Evolutionary conservation across 2,113 vertebrate species (phyloP).

Genomic region (Coregonus clupeaformis): DNA sequence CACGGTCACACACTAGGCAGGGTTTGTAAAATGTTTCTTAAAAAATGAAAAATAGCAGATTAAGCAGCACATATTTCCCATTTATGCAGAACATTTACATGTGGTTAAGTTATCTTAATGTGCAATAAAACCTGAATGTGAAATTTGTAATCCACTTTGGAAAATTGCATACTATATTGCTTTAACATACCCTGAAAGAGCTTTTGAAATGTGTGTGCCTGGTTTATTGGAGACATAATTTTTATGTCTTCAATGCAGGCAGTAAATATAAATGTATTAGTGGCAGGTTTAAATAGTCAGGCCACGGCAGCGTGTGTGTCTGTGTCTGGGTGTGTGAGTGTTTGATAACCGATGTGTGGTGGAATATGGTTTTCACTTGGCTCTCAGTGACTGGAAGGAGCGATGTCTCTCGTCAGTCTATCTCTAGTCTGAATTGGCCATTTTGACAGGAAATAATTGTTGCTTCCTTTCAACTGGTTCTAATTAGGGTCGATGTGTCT

Average conservation of each 20-base stretch:
- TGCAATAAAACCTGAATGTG: constrained; percentile 80
- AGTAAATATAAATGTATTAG: constrained; percentile 80
- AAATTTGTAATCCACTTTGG: constrained; percentile 84
- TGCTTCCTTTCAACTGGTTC: constrained; percentile 82
- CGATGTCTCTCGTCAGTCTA: constrained; percentile 49
- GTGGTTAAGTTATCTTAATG: constrained; percentile 82
- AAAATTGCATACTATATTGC: constrained; percentile 80
- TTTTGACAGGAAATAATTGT: constrained; percentile 86
- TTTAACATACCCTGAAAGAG: constrained; percentile 77
- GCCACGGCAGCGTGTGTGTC: constrained; percentile 56
- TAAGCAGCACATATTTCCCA: constrained; percentile 75
- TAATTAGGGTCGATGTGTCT: constrained; percentile 88
- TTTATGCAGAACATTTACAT: constrained; percentile 81
- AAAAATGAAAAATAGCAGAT: constrained; percentile 78
- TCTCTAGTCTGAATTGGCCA: constrained; percentile 84
- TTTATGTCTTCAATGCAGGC: constrained; percentile 90
- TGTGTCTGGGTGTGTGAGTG: constrained; percentile 22
- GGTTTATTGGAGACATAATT: constrained; percentile 84
- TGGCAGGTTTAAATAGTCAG: constrained; percentile 70
- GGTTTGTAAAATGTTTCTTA: constrained; percentile 74
- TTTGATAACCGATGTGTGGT: constrained; percentile 78
- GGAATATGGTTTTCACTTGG: constrained; percentile 72
- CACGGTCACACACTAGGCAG: constrained; percentile 65
- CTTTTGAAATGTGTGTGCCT: constrained; percentile 74
- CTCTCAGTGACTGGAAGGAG: constrained; percentile 77